A percentile compares a stretch with the other conserved stretches of the same genome.
Evolutionary conservation across 2,113 vertebrate genomes (phyloP).

Genomic region (Seriola rivoliana): DNA sequence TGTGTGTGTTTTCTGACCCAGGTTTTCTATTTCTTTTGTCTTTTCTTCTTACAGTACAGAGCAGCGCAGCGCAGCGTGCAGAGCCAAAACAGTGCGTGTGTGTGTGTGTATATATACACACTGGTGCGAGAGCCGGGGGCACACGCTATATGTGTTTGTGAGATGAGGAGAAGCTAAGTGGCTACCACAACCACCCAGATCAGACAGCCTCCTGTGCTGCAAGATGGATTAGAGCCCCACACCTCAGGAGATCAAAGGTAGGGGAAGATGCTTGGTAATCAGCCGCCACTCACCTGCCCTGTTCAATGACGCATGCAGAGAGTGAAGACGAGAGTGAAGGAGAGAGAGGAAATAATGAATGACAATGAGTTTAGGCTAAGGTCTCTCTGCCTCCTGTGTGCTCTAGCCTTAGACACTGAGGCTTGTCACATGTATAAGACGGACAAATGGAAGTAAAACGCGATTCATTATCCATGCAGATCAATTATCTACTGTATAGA

Average conservation of each 20-base stretch:
- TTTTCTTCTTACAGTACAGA: slow-evolving; percentile 32
- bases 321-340: slow-evolving; percentile 7
- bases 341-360: slow-evolving; percentile 52
- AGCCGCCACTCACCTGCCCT: slow-evolving; percentile 59
- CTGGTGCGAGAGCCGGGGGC: slow-evolving; percentile 23
- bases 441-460: neutral
- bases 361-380: slow-evolving; percentile 40
- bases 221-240: slow-evolving; percentile 83
- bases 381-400: slow-evolving; percentile 13
- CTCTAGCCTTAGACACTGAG: neutral
- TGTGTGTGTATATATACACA: slow-evolving; percentile 8
- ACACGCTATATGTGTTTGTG: slow-evolving; percentile 56
- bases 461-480: neutral
- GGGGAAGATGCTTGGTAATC: slow-evolving; percentile 74
- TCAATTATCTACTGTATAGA: neutral
- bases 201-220: slow-evolving; percentile 67
- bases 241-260: slow-evolving; percentile 86
- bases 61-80: slow-evolving; percentile 7
- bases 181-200: slow-evolving; percentile 65
- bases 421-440: slow-evolving; percentile 19
- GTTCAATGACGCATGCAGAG: slow-evolving; percentile 41
- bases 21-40: neutral
- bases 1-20: slow-evolving; percentile 19
- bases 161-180: slow-evolving; percentile 80
- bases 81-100: slow-evolving; percentile 24